phyloP scores from a whole-genome alignment of 2,888 invertebrate genomes.

The Pomacea canaliculata region DNA sequence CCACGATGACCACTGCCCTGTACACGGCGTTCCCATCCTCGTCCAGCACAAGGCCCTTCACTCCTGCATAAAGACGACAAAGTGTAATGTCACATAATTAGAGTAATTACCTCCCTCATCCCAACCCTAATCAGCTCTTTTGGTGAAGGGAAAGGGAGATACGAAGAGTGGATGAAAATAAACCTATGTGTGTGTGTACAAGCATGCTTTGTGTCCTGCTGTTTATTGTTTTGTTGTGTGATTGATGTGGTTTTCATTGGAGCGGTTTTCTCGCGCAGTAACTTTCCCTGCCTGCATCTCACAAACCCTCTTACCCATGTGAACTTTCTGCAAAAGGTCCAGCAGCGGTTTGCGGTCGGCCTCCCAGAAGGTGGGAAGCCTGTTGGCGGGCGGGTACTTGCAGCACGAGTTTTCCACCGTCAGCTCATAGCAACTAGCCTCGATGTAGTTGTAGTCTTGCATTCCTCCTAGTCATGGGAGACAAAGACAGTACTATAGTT shows the following conservation, averaged over 20 bases:
- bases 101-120: not conserved
- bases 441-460: constrained; percentile 98
- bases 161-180: too few species aligned
- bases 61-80: constrained; percentile 70
- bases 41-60: constrained; percentile 83
- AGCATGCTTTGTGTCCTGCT: too few species aligned
- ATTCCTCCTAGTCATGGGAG: constrained; percentile 81
- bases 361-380: constrained; percentile 85
- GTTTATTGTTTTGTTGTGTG: too few species aligned
- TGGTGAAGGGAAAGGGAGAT: too few species aligned
- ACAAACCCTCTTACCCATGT: constrained; percentile 6
- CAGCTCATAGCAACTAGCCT: constrained; percentile 92
- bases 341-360: constrained; percentile 89
- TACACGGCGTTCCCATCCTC: constrained; percentile 38
- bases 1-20: constrained; percentile 74
- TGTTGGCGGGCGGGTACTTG: constrained; percentile 85
- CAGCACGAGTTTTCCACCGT: constrained; percentile 96
- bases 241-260: too few species aligned
- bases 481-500: too few species aligned
- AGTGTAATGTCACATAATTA: not conserved
- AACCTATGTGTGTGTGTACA: too few species aligned
- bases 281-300: too few species aligned
- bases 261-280: too few species aligned
- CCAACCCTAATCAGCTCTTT: too few species aligned
- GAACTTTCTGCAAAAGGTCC: constrained; percentile 71